phyloP scores from a whole-genome alignment of 35 echinoderm and acorn worm species.

The Lytechinus variegatus region DNA sequence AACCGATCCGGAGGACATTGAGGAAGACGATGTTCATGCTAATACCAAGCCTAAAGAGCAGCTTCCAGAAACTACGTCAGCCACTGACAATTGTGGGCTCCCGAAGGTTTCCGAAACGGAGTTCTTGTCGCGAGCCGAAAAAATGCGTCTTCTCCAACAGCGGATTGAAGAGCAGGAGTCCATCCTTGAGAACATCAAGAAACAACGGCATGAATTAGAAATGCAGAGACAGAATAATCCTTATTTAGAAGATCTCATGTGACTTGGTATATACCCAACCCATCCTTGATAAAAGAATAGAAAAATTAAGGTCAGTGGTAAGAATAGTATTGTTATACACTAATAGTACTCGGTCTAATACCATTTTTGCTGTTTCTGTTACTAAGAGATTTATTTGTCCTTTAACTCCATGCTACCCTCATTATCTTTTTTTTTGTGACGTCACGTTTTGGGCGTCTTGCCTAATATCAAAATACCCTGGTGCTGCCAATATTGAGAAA shows the following conservation, averaged over 20 bases:
- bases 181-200: background rate
- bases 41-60: background rate
- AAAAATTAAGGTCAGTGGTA: too few species aligned
- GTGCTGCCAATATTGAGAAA: too few species aligned
- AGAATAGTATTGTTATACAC: too few species aligned
- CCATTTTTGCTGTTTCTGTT: too few species aligned
- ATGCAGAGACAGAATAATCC: background rate
- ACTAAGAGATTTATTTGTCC: too few species aligned
- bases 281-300: too few species aligned
- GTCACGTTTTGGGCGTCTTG: too few species aligned
- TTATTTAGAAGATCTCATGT: background rate
- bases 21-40: background rate
- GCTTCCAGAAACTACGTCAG: background rate
- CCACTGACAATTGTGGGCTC: background rate
- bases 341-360: too few species aligned
- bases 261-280: background rate
- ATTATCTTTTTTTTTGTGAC: too few species aligned
- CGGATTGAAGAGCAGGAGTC: background rate
- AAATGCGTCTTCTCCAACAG: background rate
- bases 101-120: background rate
- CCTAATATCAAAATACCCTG: too few species aligned
- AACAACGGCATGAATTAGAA: background rate
- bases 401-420: too few species aligned
- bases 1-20: background rate
- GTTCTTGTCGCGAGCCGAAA: background rate